These are phyloP conservation scores for Vulpes ferrilata DNA, from an alignment of 2,113 vertebrate genomes.

Conservation along the genomic window DNA sequence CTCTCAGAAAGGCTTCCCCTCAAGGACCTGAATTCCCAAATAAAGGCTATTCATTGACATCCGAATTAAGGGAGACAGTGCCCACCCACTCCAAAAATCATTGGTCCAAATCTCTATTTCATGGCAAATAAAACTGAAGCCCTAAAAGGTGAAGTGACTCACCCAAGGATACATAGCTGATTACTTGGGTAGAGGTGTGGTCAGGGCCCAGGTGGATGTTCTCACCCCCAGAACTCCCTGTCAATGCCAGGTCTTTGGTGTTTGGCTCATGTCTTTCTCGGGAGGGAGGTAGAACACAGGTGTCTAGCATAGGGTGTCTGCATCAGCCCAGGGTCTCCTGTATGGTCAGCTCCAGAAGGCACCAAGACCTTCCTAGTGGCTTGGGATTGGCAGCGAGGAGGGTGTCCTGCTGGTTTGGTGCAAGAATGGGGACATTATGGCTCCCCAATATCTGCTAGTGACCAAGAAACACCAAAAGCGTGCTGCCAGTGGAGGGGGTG, in stretches of 20 bases:
- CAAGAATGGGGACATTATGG: background rate
- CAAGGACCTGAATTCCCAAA: slow-evolving; percentile 10
- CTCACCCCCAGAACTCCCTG: background rate
- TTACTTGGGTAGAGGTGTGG: background rate
- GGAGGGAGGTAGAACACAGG: background rate
- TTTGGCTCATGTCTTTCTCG: background rate
- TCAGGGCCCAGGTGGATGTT: background rate
- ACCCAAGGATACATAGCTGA: background rate
- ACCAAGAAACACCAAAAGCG: background rate
- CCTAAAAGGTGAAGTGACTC: background rate
- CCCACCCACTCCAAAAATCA: background rate
- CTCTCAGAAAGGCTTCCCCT: background rate
- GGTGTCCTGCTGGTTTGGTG: background rate
- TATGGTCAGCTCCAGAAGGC: background rate
- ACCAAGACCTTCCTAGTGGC: background rate
- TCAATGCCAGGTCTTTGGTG: background rate
- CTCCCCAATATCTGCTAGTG: background rate
- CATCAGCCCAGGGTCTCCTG: background rate
- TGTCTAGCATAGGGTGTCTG: background rate
- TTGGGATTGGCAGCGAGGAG: accelerated
- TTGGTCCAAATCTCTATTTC: background rate
- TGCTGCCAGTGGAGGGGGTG: background rate
- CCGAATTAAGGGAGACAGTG: background rate
- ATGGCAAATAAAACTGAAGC: background rate
- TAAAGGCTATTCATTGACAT: background rate